Conservation (phyloP, 2,113 vertebrate species). For the Nanorana parkeri region DNA sequence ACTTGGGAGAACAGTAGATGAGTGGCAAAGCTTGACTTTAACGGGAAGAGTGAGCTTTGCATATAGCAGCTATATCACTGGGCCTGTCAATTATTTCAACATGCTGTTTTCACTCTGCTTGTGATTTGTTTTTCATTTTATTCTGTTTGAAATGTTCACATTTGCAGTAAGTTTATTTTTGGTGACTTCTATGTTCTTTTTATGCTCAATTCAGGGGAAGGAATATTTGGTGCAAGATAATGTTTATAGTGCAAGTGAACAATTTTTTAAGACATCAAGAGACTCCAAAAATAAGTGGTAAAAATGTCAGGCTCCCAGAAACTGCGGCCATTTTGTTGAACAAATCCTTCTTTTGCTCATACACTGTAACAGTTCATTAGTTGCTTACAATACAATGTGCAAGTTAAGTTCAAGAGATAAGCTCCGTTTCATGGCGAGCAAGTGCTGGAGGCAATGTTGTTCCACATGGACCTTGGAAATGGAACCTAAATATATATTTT, state of each 20-base stretch:
- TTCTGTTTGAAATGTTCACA: no score
- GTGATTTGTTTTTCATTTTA: no score
- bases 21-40: no score
- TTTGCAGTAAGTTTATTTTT: no score
- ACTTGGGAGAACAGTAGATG: no score
- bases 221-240: not conserved
- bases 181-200: not conserved
- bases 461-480: conserved; percentile 90
- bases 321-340: not conserved
- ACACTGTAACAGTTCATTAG: not conserved
- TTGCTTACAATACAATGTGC: not conserved
- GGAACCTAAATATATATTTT: conserved; percentile 75
- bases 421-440: conserved; percentile 80
- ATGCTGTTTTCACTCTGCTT: no score
- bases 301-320: not conserved
- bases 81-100: no score
- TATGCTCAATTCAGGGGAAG: not conserved
- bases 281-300: not conserved
- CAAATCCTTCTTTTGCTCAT: not conserved
- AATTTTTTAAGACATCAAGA: not conserved
- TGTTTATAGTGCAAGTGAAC: not conserved
- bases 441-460: conserved; percentile 86
- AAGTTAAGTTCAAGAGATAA: conserved; percentile 65
- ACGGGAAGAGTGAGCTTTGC: no score
- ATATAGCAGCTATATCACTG: no score